Evolutionary conservation across 2,113 vertebrate species (phyloP).

Genomic region (Condylura cristata): DNA sequence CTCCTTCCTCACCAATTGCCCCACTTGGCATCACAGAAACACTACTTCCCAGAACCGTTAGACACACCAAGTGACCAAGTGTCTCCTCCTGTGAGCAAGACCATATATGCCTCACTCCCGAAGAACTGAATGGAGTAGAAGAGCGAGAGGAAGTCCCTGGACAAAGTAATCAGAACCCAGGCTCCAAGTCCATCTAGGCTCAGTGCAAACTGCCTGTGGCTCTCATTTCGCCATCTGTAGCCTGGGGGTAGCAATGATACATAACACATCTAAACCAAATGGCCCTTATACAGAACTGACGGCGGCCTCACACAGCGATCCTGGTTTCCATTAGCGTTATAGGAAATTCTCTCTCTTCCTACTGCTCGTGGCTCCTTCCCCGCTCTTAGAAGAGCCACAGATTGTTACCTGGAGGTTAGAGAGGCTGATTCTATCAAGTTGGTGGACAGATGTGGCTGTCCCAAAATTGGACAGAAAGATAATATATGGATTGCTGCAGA

Average conservation of each 20-base stretch:
- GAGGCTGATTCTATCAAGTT: background rate
- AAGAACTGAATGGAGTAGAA: background rate
- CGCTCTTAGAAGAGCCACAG: background rate
- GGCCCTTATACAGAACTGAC: background rate
- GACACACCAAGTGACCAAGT: background rate
- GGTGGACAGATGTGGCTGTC: background rate
- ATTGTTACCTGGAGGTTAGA: background rate
- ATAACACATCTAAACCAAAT: background rate
- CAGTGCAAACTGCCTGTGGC: no score
- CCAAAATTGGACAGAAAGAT: conserved; percentile 56
- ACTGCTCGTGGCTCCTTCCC: background rate
- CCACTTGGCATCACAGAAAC: background rate
- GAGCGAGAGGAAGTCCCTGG: background rate
- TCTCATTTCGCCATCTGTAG: background rate
- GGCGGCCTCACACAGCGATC: background rate
- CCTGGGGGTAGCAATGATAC: background rate
- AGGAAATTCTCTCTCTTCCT: background rate
- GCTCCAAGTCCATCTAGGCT: background rate
- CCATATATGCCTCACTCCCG: background rate
- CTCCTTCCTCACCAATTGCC: background rate
- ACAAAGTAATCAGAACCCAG: background rate
- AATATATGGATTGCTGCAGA: background rate
- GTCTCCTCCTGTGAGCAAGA: background rate
- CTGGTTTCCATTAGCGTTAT: background rate
- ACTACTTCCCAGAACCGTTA: background rate